phyloP scores from a whole-genome alignment of 2,888 invertebrate genomes.

The Pseudolycoriella hygida region DNA sequence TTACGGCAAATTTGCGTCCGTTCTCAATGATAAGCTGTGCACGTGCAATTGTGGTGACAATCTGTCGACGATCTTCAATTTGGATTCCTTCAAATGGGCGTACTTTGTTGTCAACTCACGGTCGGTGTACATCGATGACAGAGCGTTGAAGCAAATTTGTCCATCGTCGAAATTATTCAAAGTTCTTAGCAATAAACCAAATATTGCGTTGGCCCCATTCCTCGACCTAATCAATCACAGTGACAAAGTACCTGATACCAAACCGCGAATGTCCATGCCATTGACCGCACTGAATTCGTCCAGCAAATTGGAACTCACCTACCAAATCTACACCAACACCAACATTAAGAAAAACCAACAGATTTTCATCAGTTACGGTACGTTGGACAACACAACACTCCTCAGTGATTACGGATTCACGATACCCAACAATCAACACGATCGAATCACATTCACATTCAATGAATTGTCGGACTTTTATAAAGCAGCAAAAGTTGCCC shows the following conservation, averaged over 20 bases:
- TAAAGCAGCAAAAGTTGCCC: slow-evolving; percentile 14
- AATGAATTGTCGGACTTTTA: slow-evolving; percentile 34
- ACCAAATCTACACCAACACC: slow-evolving; percentile 8
- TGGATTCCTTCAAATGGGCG: slow-evolving; percentile 51
- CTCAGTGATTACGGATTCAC: slow-evolving; percentile 72
- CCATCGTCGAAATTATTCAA: slow-evolving; percentile 17
- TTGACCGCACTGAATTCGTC: slow-evolving; percentile 6
- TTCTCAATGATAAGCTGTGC: slow-evolving; percentile 16
- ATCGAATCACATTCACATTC: slow-evolving; percentile 42
- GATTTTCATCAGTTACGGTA: slow-evolving; percentile 79
- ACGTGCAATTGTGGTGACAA: slow-evolving; percentile 28
- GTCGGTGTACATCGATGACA: slow-evolving; percentile 53
- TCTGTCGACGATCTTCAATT: slow-evolving; percentile 32
- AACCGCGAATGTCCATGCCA: slow-evolving; percentile 22
- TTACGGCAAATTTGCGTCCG: slow-evolving; percentile 14
- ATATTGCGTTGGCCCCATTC: slow-evolving; percentile 68
- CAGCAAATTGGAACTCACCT: slow-evolving; percentile 10
- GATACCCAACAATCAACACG: slow-evolving; percentile 45
- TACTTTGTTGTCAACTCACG: slow-evolving; percentile 75
- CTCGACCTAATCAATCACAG: slow-evolving; percentile 84
- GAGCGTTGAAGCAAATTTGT: slow-evolving; percentile 28
- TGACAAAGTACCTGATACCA: slow-evolving; percentile 34
- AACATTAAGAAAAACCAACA: slow-evolving; percentile 44
- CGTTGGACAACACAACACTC: slow-evolving; percentile 63
- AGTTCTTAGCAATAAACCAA: slow-evolving; percentile 36